These are phyloP conservation scores for Strigops habroptila DNA, from an alignment of 2,113 vertebrate genomes.

Conservation along the genomic window DNA sequence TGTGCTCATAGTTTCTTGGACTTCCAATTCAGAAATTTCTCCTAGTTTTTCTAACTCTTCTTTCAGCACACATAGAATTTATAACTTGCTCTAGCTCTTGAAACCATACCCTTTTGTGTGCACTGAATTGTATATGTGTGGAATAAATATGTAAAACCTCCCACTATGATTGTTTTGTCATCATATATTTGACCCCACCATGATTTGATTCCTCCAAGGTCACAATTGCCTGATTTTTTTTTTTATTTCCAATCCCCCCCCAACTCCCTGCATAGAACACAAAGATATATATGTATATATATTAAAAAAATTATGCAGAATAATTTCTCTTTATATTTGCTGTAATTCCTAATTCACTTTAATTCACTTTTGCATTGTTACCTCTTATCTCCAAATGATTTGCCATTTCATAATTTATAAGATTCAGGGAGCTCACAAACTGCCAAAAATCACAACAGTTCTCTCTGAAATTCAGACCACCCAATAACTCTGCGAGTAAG, in stretches of 20 bases:
- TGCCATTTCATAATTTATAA: not conserved
- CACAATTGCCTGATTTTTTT: not conserved
- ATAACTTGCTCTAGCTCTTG: not conserved
- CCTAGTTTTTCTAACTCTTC: not conserved
- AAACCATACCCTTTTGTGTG: not conserved
- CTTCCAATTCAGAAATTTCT: not conserved
- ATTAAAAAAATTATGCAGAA: not conserved
- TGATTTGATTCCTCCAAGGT: not conserved
- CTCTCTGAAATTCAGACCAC: not conserved
- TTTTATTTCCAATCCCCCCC: rapidly evolving
- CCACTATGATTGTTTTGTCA: not conserved
- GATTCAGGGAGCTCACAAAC: not conserved
- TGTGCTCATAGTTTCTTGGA: not conserved
- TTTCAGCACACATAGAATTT: not conserved
- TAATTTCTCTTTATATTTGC: not conserved
- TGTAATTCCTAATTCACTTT: not conserved
- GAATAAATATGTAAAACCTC: not conserved
- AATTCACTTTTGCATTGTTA: not conserved
- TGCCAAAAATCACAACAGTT: not conserved
- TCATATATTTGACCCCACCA: rapidly evolving
- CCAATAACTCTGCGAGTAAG: not conserved
- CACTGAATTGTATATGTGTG: not conserved
- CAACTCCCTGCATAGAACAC: rapidly evolving
- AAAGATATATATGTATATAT: not conserved
- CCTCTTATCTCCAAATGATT: not conserved